phyloP scores from a whole-genome alignment of 2,113 vertebrate species.

The Lonchura striata region DNA sequence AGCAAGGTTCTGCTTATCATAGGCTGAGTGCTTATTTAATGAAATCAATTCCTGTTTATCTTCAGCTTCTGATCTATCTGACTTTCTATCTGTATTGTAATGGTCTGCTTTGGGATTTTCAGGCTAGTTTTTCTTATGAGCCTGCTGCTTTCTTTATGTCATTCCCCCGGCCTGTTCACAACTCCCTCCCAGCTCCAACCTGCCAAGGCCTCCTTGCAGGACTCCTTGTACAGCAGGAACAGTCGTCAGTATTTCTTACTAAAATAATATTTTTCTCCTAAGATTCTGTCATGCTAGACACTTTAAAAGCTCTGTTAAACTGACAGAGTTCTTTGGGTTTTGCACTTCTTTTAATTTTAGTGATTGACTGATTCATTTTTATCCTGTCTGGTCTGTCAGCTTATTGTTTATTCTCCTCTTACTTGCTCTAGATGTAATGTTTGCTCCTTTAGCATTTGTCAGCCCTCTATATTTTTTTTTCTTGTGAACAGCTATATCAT shows the following conservation, averaged over 20 bases:
- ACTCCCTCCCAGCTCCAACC: background rate
- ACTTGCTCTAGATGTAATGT: background rate
- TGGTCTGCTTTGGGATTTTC: background rate
- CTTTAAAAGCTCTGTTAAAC: conserved; percentile 2
- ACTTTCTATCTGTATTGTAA: background rate
- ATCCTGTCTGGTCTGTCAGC: background rate
- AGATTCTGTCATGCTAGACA: background rate
- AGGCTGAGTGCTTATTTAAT: background rate
- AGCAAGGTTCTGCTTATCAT: background rate
- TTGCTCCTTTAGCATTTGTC: background rate
- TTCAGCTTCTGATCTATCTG: background rate
- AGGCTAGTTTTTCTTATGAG: background rate
- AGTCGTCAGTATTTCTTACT: background rate
- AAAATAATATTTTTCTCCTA: background rate
- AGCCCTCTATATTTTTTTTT: background rate
- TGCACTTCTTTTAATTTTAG: background rate
- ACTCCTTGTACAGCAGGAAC: background rate
- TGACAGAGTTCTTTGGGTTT: background rate
- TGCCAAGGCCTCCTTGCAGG: background rate
- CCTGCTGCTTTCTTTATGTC: background rate
- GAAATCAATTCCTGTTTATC: conserved; percentile 46
- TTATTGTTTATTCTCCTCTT: background rate
- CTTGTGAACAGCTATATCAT: background rate
- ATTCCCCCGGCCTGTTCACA: background rate
- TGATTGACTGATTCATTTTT: conserved; percentile 21